phyloP scores from a whole-genome alignment of 2,888 invertebrate genomes.

The Tyria jacobaeae region DNA sequence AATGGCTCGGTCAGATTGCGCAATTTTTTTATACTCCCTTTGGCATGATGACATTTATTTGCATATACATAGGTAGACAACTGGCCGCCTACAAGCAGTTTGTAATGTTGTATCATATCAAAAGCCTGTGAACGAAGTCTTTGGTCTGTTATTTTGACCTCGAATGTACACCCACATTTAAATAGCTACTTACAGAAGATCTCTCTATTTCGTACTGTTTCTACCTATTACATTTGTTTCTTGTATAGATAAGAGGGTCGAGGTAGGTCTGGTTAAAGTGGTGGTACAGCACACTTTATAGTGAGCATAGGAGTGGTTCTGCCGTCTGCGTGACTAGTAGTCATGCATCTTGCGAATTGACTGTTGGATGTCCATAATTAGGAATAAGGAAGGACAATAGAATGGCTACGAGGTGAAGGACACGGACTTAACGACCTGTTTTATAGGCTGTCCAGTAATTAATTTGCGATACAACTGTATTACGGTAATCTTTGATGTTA shows the following conservation, averaged over 20 bases:
- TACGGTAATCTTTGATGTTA: not conserved
- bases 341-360: slow-evolving; percentile 64
- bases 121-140: slow-evolving; percentile 50
- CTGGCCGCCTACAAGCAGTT: slow-evolving; percentile 60
- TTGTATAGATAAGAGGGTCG: slow-evolving; percentile 27
- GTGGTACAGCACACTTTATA: slow-evolving; percentile 36
- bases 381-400: slow-evolving; percentile 60
- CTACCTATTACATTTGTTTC: slow-evolving; percentile 27
- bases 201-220: slow-evolving; percentile 39
- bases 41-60: slow-evolving; percentile 56
- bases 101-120: slow-evolving; percentile 43
- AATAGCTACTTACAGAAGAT: slow-evolving; percentile 53
- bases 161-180: slow-evolving; percentile 73
- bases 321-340: slow-evolving; percentile 70
- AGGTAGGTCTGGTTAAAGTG: slow-evolving; percentile 42
- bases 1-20: slow-evolving; percentile 43
- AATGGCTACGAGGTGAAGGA: slow-evolving; percentile 59
- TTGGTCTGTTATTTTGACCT: slow-evolving; percentile 67
- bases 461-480: slow-evolving; percentile 24
- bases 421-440: slow-evolving; percentile 52
- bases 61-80: slow-evolving; percentile 50
- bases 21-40: slow-evolving; percentile 48
- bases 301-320: slow-evolving; percentile 58
- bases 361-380: slow-evolving; percentile 59
- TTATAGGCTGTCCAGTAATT: slow-evolving; percentile 35